These are phyloP conservation scores for Pipra filicauda DNA, from an alignment of 2,113 vertebrate species.

Conservation along the genomic window DNA sequence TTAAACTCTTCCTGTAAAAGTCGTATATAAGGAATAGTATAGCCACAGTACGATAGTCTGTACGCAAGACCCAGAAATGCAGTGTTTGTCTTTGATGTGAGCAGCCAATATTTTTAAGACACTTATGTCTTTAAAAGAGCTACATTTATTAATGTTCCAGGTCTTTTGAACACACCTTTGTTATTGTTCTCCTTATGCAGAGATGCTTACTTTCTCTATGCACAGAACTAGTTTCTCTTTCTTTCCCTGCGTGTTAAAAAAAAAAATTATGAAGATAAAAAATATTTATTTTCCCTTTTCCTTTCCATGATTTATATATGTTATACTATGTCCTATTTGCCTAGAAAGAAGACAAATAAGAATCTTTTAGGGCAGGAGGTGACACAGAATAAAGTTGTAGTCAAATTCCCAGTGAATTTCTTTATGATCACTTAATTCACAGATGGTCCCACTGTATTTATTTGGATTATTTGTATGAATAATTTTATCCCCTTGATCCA, in stretches of 20 bases:
- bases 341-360: not conserved
- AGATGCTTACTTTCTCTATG: not conserved
- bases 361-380: not conserved
- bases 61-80: not conserved
- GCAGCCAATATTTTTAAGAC: not conserved
- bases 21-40: not conserved
- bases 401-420: not conserved
- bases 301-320: not conserved
- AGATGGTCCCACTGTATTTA: not conserved
- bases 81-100: not conserved
- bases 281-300: not conserved
- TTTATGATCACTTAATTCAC: not conserved
- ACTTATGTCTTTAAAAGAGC: not conserved
- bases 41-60: not conserved
- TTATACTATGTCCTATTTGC: not conserved
- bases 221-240: not conserved
- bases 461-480: not conserved
- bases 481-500: not conserved
- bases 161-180: not conserved
- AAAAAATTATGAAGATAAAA: not conserved
- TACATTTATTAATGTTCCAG: not conserved
- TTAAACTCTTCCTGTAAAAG: not conserved
- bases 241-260: not conserved
- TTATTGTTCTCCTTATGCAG: not conserved
- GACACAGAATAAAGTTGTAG: not conserved